Evolutionary conservation across 1,140 invertebrate species (phyloP), one percentile per base, ranked within the genome.

Genomic region (Caenorhabditis latens): DNA sequence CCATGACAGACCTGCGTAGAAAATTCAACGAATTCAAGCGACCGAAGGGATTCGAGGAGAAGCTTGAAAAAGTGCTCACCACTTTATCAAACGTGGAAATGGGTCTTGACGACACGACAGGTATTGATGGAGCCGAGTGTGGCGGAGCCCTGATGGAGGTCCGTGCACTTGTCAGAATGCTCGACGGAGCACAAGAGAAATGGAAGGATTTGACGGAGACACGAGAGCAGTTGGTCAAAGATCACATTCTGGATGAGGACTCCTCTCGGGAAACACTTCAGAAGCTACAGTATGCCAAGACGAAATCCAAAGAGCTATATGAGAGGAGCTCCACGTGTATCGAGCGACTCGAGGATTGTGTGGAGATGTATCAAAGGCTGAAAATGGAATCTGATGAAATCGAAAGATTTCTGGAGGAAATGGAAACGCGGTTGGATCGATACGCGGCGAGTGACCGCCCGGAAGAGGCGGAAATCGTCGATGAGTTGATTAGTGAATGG

Each of bases 21-120:
- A 91, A 92, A 83, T 91, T 90, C 83, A 84, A 89, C 40, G 88
- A 90, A 61, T 92, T 91, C 86, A 91, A 92, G 63, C 84, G 92
- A 19, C 91, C 91, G n/a, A 88, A 92, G 48, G 53, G 58, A 13
- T 90, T 91, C 43, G 65, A 89, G 43, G 90, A 92, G 83, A 46
- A 83, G 32, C 83, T 91, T 46, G 91, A 92, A 42, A 50, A 83
- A n/a, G 61, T 90, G 57, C 43, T 86, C 53, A 65, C 75, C 53
- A 67, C 85, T 19, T 71, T 92, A 19, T 61, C 57, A 9, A 88
- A 92, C 32, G 84, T 91, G 40, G 91, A 91, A 82, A 86, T 79
- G 32, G 79, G 89, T 4, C 65, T 91, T 6, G 91, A 92, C 53
- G 91, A 91, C 53, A 82, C 92, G 32, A 86, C 89, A 57, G 85